phyloP scores from a whole-genome alignment of 1,140 invertebrate species.

The Ooceraea biroi region DNA sequence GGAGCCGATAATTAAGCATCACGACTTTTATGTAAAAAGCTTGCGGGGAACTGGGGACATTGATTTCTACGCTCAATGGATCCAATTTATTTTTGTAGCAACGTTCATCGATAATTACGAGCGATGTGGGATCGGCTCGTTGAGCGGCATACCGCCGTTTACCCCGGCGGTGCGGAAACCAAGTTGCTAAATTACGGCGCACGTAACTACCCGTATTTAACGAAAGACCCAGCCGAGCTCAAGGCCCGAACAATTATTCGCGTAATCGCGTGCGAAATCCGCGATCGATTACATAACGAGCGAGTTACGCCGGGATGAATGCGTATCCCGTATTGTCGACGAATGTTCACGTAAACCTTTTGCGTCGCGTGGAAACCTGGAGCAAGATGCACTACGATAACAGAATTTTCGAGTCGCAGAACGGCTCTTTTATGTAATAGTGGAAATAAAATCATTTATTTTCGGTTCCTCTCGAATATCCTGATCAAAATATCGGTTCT shows the following conservation, averaged over 20 bases:
- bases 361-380: not conserved
- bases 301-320: constrained; percentile 36
- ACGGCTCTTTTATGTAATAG: not conserved
- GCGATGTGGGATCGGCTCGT: not conserved
- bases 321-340: constrained; percentile 6
- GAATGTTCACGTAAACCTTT: not conserved
- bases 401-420: not conserved
- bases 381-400: not conserved
- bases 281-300: constrained; percentile 31
- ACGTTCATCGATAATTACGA: constrained; percentile 35
- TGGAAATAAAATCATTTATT: not conserved
- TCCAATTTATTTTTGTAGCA: constrained; percentile 44
- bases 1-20: constrained; percentile 34
- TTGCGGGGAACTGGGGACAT: constrained; percentile 21
- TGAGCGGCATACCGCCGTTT: not conserved
- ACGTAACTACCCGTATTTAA: constrained; percentile 47
- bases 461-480: not conserved
- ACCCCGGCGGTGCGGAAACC: constrained; percentile 26
- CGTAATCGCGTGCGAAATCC: constrained; percentile 67
- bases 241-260: constrained; percentile 52
- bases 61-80: constrained; percentile 17
- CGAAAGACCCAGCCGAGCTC: constrained; percentile 44
- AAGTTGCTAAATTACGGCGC: constrained; percentile 40
- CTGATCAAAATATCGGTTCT: not conserved
- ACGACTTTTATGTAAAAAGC: constrained; percentile 1